Evolutionary conservation across 2,888 invertebrate species (phyloP), one percentile per base, ranked within the genome.

Genomic region (Pelosia muscerda): DNA sequence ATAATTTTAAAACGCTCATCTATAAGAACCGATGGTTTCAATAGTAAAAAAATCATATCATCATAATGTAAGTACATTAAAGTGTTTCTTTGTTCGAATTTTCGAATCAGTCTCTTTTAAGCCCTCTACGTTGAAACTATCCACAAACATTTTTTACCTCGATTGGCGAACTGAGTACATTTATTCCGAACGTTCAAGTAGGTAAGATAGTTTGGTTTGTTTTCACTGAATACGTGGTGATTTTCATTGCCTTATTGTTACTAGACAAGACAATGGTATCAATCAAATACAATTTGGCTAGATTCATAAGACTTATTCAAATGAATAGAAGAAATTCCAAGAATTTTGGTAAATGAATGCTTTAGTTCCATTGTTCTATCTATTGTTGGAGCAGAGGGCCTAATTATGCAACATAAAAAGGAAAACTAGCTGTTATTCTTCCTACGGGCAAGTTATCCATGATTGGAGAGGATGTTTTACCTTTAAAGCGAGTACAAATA

Each of bases 71-170:
- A n/a, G n/a, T n/a, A n/a, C n/a, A n/a, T n/a, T n/a, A n/a, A n/a
- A n/a, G n/a, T n/a, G n/a, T n/a, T 15, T 15, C 38, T 38, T 15
- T 38, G 38, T 4, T 4, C 5, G 26, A 26, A 26, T 25, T 25
- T 23, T 23, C 25, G 23, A 25, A 55, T 55, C 55, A 15, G 11
- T 25, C 13, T 25, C 55, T 25, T 59, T 38, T 38, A 10, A 23
- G n/a, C 59, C 23, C 25, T 59, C 25, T 38, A 38, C 23, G 13
- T 2, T 9, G 38, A 38, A 38, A 13, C 23, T 59, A 59, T 38
- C 23, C 23, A 59, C 59, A 38, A 42, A 19, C 59, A 59, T 38
- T 38, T 23, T 59, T 59, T 23, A 59, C 38, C 19, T 38, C 38
- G 15, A 25, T 59, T 25, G 38, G 23, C 38, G 59, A 59, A 25